These are phyloP conservation scores for Bombylius major DNA, from an alignment of 2,888 invertebrate species.

Conservation along the genomic window DNA sequence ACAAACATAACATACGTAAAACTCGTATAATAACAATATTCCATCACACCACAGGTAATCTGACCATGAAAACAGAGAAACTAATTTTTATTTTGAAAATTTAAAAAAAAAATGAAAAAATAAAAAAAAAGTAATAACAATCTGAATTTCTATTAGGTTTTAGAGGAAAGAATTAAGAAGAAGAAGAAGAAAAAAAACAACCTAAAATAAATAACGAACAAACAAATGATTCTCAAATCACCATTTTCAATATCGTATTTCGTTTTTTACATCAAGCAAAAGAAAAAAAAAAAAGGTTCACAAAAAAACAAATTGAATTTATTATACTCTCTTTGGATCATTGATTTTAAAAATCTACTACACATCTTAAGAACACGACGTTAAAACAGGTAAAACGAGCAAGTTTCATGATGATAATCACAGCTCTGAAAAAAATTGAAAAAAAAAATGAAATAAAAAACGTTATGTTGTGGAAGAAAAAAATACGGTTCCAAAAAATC, in stretches of 20 bases:
- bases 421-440: no score
- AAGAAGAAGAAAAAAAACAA: neutral
- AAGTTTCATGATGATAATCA: no score
- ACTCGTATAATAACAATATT: neutral
- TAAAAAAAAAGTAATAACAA: neutral
- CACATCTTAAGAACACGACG: no score
- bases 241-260: neutral
- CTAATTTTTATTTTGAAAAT: neutral
- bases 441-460: no score
- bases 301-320: neutral
- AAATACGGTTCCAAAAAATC: no score
- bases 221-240: neutral
- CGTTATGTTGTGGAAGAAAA: no score
- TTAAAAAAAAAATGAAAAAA: neutral
- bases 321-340: neutral
- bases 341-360: neutral
- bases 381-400: no score
- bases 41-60: neutral
- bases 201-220: no score
- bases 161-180: neutral
- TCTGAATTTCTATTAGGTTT: neutral
- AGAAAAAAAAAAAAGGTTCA: no score
- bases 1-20: neutral
- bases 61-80: neutral
- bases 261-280: neutral